Evolutionary conservation across 2,888 invertebrate species (phyloP).

Genomic region (Lepidochrysops patricia): DNA sequence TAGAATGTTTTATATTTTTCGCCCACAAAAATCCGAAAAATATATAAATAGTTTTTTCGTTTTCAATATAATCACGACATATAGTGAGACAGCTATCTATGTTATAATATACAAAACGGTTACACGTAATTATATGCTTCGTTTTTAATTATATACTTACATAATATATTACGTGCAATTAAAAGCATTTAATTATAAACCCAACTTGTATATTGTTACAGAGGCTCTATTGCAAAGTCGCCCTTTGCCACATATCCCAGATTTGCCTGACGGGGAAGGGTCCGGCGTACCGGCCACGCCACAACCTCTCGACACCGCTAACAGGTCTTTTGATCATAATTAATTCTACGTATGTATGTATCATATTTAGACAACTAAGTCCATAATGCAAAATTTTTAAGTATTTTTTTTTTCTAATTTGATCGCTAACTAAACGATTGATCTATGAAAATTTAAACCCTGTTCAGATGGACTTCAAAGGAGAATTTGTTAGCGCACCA

Average conservation of each 20-base stretch:
- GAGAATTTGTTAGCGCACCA: conserved; percentile 93
- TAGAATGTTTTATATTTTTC: neutral
- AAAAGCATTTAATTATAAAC: conserved; percentile 14
- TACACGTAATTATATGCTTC: conserved; percentile 12
- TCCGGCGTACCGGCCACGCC: conserved; percentile 43
- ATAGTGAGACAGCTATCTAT: neutral
- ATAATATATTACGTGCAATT: conserved; percentile 9
- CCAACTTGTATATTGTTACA: conserved; percentile 60
- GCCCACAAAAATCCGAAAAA: neutral
- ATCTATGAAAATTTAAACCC: conserved; percentile 10
- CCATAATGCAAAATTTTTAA: neutral
- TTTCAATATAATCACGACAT: neutral
- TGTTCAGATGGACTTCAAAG: conserved; percentile 92
- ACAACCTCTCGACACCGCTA: conserved; percentile 61
- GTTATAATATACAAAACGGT: conserved; percentile 14
- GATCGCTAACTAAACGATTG: conserved; percentile 12
- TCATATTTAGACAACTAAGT: conserved; percentile 14
- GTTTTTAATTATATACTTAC: conserved; percentile 10
- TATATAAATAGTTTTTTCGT: neutral
- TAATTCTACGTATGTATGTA: conserved; percentile 2
- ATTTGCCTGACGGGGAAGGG: conserved; percentile 81
- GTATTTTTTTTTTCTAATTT: neutral
- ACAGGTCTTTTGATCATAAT: conserved; percentile 42
- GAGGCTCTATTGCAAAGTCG: conserved; percentile 95
- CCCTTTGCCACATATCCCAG: conserved; percentile 94